phyloP scores from a whole-genome alignment of 2,797 vertebrate species.

The Typhlichthys eigenmanni region DNA sequence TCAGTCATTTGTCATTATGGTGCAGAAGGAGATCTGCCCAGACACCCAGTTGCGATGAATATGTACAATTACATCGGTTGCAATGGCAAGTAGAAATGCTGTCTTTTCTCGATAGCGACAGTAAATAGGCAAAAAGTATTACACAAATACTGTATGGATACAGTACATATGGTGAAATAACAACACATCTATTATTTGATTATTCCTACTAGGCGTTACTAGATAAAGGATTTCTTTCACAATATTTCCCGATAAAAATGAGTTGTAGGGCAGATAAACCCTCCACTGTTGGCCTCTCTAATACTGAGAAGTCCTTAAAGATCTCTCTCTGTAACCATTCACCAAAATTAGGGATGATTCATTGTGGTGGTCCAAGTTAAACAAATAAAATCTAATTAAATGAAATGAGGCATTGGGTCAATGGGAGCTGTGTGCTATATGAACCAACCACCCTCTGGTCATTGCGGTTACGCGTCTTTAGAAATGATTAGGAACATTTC shows the following conservation, averaged over 20 bases:
- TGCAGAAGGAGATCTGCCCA: slow-evolving; percentile 10
- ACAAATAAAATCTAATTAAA: slow-evolving; percentile 28
- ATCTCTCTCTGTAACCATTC: slow-evolving; percentile 15
- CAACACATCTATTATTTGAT: not conserved
- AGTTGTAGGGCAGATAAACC: slow-evolving; percentile 17
- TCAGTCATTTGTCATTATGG: slow-evolving; percentile 27
- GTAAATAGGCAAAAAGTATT: not conserved
- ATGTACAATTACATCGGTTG: slow-evolving; percentile 4
- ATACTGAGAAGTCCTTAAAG: slow-evolving; percentile 11
- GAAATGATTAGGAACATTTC: slow-evolving; percentile 2
- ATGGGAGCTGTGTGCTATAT: not conserved
- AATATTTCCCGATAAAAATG: slow-evolving; percentile 24
- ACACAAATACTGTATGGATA: not conserved
- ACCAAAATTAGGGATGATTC: slow-evolving; percentile 8
- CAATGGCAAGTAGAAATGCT: not conserved
- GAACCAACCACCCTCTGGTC: not conserved
- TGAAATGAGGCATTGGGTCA: not conserved
- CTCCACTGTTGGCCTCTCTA: slow-evolving; percentile 10
- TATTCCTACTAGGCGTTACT: no score
- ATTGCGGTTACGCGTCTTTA: not conserved
- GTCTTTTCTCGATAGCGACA: not conserved
- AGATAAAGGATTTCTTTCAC: slow-evolving; percentile 12
- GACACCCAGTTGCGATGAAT: slow-evolving; percentile 12
- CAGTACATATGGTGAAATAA: not conserved
- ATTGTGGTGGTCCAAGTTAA: slow-evolving; percentile 32